A percentile compares a stretch with the other conserved stretches of the same genome.
Evolutionary conservation across 1,140 invertebrate genomes (phyloP).

Genomic region (Monochamus saltuarius): DNA sequence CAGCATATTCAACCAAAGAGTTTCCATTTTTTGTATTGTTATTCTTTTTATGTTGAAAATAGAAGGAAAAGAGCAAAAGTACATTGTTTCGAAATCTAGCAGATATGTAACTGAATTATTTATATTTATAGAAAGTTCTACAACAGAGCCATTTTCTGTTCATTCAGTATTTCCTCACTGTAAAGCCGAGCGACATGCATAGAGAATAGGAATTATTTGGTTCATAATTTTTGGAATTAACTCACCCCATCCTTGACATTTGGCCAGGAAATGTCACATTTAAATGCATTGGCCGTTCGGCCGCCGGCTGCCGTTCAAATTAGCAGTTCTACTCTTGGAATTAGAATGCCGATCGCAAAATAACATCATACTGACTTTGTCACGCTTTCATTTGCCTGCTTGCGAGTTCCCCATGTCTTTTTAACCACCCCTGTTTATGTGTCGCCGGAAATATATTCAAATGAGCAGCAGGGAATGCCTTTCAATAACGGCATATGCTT

Average conservation of each 20-base stretch:
- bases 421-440: constrained; percentile 1
- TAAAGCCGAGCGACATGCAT: constrained; percentile 5
- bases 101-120: too few relatives aligned
- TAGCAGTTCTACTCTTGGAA: constrained; percentile 15
- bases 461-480: constrained; percentile 12
- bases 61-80: too few relatives aligned
- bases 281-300: constrained; percentile 16
- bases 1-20: too few relatives aligned
- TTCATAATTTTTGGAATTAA: too few relatives aligned
- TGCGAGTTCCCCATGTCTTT: constrained; percentile 3
- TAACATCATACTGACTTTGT: neutral
- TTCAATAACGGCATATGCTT: constrained; percentile 9
- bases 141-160: too few relatives aligned
- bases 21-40: too few relatives aligned
- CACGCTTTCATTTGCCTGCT: constrained; percentile 19
- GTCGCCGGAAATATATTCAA: constrained; percentile 12
- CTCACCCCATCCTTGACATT: constrained; percentile 11
- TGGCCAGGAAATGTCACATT: constrained; percentile 17
- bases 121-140: too few relatives aligned
- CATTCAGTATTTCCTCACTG: too few relatives aligned
- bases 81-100: too few relatives aligned
- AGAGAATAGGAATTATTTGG: constrained; percentile 1
- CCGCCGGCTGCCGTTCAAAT: constrained; percentile 15
- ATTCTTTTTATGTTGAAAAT: too few relatives aligned
- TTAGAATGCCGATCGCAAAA: constrained; percentile 1